These are phyloP conservation scores for Pygoscelis antarcticus DNA, from an alignment of 2,113 vertebrate species.

Conservation along the genomic window DNA sequence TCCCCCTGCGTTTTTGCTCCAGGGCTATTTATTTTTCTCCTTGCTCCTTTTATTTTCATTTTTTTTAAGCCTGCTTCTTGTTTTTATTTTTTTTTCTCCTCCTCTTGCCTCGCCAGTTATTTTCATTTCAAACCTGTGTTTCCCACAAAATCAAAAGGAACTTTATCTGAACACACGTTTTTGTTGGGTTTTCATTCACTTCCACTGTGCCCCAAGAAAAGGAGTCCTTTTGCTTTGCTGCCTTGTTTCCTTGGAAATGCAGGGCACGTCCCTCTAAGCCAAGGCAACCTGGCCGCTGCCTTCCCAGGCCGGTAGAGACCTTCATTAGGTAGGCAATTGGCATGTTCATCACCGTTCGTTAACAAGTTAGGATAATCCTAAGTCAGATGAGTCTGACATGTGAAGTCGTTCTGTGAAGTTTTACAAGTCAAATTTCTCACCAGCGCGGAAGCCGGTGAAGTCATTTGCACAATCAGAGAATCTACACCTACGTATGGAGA, in stretches of 20 bases:
- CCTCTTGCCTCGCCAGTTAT: background rate
- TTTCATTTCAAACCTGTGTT: background rate
- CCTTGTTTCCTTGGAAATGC: background rate
- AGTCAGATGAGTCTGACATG: background rate
- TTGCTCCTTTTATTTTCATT: background rate
- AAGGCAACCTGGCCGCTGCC: background rate
- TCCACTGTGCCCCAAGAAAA: background rate
- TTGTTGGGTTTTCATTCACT: background rate
- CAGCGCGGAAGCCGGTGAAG: background rate
- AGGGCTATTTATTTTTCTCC: slow-evolving; percentile 31
- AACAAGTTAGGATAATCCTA: background rate
- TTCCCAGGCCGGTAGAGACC: background rate
- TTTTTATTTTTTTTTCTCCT: background rate
- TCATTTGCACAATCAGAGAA: background rate
- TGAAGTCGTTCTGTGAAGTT: background rate
- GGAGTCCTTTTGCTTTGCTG: background rate
- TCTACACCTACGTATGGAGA: background rate
- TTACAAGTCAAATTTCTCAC: background rate
- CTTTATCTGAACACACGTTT: background rate
- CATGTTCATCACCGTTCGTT: background rate
- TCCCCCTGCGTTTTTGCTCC: background rate
- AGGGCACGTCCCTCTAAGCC: background rate
- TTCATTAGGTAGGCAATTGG: background rate
- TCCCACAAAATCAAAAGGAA: slow-evolving; percentile 24
- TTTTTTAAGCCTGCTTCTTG: background rate